A percentile compares a stretch with the other conserved stretches of the same genome.
phyloP scores from a whole-genome alignment of 2,888 invertebrate genomes.

The Cryptocephalus moraei region DNA sequence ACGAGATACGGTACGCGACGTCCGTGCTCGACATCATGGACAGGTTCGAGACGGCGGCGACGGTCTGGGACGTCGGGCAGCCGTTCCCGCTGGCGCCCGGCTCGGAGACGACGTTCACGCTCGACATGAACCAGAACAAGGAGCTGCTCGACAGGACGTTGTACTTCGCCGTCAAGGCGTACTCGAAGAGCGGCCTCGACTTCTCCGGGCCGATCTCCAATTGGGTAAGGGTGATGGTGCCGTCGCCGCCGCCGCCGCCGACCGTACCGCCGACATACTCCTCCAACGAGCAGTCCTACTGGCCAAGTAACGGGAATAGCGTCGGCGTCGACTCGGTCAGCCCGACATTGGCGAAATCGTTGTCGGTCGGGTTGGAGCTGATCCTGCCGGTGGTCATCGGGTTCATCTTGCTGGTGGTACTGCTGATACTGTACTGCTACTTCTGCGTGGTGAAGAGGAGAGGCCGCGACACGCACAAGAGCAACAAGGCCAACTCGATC shows the following conservation, averaged over 20 bases:
- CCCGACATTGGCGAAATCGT: slow-evolving; percentile 34
- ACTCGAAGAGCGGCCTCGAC: slow-evolving; percentile 32
- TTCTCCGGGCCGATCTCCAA: slow-evolving; percentile 43
- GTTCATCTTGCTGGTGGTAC: slow-evolving; percentile 35
- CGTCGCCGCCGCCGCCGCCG: slow-evolving; percentile 43
- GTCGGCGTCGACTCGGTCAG: slow-evolving; percentile 30
- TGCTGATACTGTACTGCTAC: slow-evolving; percentile 40
- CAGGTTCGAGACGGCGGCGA: slow-evolving; percentile 38
- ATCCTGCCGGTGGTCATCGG: slow-evolving; percentile 42
- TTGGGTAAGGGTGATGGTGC: slow-evolving; percentile 43
- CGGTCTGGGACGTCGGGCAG: slow-evolving; percentile 37
- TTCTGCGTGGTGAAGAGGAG: slow-evolving; percentile 40
- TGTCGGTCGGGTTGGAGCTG: slow-evolving; percentile 38
- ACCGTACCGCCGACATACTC: slow-evolving; percentile 36
- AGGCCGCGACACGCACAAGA: slow-evolving; percentile 24
- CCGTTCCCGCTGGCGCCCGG: slow-evolving; percentile 43
- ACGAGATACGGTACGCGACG: slow-evolving; percentile 42
- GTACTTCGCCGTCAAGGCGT: slow-evolving; percentile 45
- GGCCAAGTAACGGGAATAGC: slow-evolving; percentile 31
- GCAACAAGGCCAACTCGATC: slow-evolving; percentile 23
- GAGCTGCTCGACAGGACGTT: slow-evolving; percentile 40
- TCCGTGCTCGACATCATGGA: slow-evolving; percentile 39
- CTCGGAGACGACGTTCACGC: slow-evolving; percentile 41
- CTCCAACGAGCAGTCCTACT: slow-evolving; percentile 31
- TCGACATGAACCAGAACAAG: slow-evolving; percentile 40